Evolutionary conservation across 2,797 vertebrate species (phyloP).

Genomic region (Semotilus atromaculatus): DNA sequence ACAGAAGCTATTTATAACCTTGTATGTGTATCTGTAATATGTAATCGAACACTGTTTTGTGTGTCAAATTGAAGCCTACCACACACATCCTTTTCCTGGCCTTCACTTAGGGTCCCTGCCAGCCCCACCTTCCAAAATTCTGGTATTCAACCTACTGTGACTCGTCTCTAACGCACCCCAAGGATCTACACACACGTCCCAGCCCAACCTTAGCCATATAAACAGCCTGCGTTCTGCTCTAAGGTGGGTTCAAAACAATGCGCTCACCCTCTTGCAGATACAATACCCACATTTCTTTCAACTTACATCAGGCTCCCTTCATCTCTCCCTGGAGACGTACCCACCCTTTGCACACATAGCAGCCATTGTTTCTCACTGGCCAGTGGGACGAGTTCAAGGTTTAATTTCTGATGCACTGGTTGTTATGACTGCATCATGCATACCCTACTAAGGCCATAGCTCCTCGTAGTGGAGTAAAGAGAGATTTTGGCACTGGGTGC

Average conservation of each 20-base stretch:
- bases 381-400: conserved; percentile 58
- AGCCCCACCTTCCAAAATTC: conserved; percentile 10
- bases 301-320: conserved; percentile 78
- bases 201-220: conserved; percentile 35
- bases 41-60: conserved; percentile 65
- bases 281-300: conserved; percentile 74
- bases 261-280: conserved; percentile 62
- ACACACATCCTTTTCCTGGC: conserved; percentile 64
- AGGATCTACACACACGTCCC: conserved; percentile 24
- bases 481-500: conserved; percentile 16
- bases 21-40: conserved; percentile 45
- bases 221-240: conserved; percentile 20
- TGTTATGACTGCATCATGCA: conserved; percentile 76
- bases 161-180: background rate
- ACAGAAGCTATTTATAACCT: conserved; percentile 46
- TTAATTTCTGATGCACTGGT: conserved; percentile 68
- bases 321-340: conserved; percentile 58
- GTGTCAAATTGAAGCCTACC: conserved; percentile 53
- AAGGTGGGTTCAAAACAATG: conserved; percentile 45
- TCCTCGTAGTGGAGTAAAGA: conserved; percentile 10
- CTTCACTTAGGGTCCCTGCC: conserved; percentile 34
- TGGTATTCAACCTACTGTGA: background rate
- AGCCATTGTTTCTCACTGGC: conserved; percentile 60
- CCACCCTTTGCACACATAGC: conserved; percentile 62
- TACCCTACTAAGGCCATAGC: conserved; percentile 64